Evolutionary conservation across 2,797 vertebrate genomes (phyloP).

Genomic region (Melopsittacus undulatus): DNA sequence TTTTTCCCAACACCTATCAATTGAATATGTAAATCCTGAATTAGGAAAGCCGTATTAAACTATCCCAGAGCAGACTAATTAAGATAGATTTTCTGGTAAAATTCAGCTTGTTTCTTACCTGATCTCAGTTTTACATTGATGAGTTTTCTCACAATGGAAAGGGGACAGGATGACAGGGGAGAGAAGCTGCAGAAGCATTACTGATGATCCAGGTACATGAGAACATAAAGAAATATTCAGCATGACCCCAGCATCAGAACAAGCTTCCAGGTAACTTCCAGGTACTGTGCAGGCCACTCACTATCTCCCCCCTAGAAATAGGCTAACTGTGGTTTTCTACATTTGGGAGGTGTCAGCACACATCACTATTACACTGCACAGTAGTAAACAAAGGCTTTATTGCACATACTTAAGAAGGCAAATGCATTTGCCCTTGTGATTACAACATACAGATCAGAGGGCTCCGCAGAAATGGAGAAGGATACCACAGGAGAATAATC

Average conservation of each 20-base stretch:
- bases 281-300: rapidly evolving
- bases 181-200: neutral
- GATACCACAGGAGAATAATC: neutral
- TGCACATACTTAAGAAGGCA: neutral
- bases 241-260: neutral
- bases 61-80: neutral
- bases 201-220: neutral
- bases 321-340: neutral
- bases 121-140: neutral
- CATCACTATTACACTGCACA: neutral
- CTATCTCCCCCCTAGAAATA: neutral
- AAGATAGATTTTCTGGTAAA: neutral
- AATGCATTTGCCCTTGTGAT: neutral
- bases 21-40: neutral
- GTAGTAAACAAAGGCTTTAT: neutral
- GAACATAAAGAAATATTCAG: neutral
- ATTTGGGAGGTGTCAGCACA: neutral
- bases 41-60: neutral
- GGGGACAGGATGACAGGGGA: neutral
- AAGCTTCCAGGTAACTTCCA: neutral
- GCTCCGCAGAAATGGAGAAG: neutral
- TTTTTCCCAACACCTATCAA: neutral
- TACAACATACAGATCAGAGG: neutral
- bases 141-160: neutral
- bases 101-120: neutral